Evolutionary conservation across 1,140 invertebrate genomes (phyloP), one percentile per base, ranked within the genome.

Genomic region (Aphaenogaster floridana): DNA sequence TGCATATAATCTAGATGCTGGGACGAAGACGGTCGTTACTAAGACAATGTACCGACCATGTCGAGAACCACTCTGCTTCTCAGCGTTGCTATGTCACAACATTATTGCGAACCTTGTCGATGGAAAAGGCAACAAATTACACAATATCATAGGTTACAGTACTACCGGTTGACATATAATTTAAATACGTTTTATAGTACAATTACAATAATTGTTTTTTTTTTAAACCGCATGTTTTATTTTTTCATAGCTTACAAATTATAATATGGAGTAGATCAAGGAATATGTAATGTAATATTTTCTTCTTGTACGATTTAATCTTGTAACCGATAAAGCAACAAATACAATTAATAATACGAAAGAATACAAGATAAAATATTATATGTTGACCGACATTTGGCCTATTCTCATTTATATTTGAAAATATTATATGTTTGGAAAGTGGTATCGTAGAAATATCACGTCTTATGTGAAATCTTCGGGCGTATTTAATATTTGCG

Each of bases 21-120:
- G 17, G 28, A 28, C 42, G 54, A 80, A 80, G 78, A 81, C n/a
- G 54, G 69, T 74, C 80, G 80, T 84, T 74, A 84, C 34, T 34
- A 84, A 84, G 80, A 84, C 69, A 57, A 84, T 84, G 80, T 63
- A 74, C 42, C 17, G 28, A 83, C 68, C 9, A 45, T n/a, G 48
- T 61, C 50, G 66, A 36, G 28, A 74, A 42, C 15, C 52, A 54
- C 21, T 52, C 13, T 50, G 13, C 15, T 81, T 50, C 61, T 52
- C 77, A 36, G 17, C 36, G 6, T 54, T 7, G 59, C 7, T 36
- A 21, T 72, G 80, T 48, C n/a, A 21, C 28, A 50, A 61, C 69
- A 39, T 74, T 76, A 61, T 61, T 76, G 8, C 54, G 28, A 39
- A 50, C 7, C 39, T 48, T 63, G 54, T 28, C 28, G 54, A 74